These are phyloP conservation scores for Heliothis virescens DNA, from an alignment of 1,140 invertebrate species.

Conservation along the genomic window DNA sequence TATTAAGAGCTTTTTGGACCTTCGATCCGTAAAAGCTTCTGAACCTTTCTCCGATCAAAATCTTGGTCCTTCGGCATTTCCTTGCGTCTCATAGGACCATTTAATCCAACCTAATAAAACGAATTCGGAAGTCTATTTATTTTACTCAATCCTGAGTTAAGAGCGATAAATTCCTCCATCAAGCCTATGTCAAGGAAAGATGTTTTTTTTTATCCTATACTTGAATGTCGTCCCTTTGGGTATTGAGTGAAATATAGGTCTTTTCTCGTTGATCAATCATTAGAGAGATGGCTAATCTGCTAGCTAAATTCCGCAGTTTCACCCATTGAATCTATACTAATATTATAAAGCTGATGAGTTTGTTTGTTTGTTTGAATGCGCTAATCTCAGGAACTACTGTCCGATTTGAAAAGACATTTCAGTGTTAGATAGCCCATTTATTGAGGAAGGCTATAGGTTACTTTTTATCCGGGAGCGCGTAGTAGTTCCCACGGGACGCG, in stretches of 20 bases:
- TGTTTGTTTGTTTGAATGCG: too few species aligned
- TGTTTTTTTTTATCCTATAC: conserved; percentile 14
- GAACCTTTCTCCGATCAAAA: too few species aligned
- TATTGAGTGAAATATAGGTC: conserved; percentile 7
- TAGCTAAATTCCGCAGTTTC: too few species aligned
- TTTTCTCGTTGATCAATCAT: conserved; percentile 3
- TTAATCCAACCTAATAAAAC: conserved; percentile 27
- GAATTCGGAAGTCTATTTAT: conserved; percentile 34
- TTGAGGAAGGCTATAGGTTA: too few species aligned
- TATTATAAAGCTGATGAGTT: too few species aligned
- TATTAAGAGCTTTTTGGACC: too few species aligned
- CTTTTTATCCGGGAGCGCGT: too few species aligned
- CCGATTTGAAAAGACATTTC: too few species aligned
- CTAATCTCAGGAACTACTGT: too few species aligned
- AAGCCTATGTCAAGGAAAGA: conserved; percentile 6
- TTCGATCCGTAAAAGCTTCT: too few species aligned
- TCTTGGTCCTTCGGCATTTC: neutral
- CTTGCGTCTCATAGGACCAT: neutral
- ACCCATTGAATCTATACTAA: neutral
- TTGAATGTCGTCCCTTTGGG: conserved; percentile 6
- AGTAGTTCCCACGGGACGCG: too few species aligned
- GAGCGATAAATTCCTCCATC: conserved; percentile 27
- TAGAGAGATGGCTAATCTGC: neutral
- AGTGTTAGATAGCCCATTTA: too few species aligned
- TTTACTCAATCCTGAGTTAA: conserved; percentile 19